Evolutionary conservation across 2,797 vertebrate genomes (phyloP), one percentile per base, ranked within the genome.

Genomic region (Acestrorhynchus altus): DNA sequence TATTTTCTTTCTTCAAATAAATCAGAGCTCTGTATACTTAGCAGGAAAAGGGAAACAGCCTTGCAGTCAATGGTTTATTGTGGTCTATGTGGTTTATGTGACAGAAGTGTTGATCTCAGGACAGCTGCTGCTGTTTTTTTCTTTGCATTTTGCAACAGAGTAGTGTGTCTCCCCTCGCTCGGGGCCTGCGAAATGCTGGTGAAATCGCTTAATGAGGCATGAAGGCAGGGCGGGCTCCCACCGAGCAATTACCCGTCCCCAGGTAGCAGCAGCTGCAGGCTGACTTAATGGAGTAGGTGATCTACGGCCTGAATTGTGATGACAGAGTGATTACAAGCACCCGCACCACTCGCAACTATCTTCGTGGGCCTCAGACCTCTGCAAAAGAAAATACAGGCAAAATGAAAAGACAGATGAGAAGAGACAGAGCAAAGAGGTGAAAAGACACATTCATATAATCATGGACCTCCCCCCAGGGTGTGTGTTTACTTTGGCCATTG

Each of bases 221-320:
- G 80, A 86, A 85, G 81, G 67, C 79, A 74, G 79, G 80, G 81
- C 69, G 63, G 81, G 79, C 72, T 80, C 81, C 72, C 56, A 72
- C 59, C 72, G 74, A 79, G 81, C 88, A 88, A 92, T 91, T 88
- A 86, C 86, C 49, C 54, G 70, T 86, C 82, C 79, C 18, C 47
- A 76, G 81, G 84, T 83, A 87, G 60, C 61, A 75, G 64, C 75
- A 85, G 71, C 83, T 79, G 76, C 63, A 46, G 60, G 73, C 84
- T 76, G 79, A 76, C 79, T 83, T 86, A 84, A 86, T 85, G 66
- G 80, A 82, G 80, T 74, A 74, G 77, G 70, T 80, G 79, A 80
- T 82, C 74, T 79, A 85, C 80, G 57, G 66, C 66, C 73, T 81
- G 85, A 83, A 81, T 83, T 77, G 78, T 74, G 82, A 83, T 79